phyloP scores from a whole-genome alignment of 2,888 invertebrate species.

The Trissolcus brochymenae region DNA sequence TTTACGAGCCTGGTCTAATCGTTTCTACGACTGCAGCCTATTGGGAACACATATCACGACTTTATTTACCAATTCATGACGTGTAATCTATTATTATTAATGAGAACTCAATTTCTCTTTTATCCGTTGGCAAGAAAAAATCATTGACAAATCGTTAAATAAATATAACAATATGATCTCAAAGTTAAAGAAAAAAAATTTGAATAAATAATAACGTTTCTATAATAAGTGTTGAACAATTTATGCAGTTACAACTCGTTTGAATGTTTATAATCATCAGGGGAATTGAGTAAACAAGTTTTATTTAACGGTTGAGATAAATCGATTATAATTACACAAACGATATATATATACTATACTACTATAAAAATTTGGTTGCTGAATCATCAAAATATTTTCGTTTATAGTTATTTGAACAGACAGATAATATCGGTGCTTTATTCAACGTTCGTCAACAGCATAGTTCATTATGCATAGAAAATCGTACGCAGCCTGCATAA shows the following conservation, averaged over 20 bases:
- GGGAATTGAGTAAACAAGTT: not conserved
- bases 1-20: constrained; percentile 55
- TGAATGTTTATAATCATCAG: not conserved
- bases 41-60: constrained; percentile 27
- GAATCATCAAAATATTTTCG: constrained; percentile 42
- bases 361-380: not conserved
- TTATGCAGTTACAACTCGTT: not conserved
- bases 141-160: not conserved
- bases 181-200: too few species aligned
- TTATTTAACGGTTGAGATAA: too few species aligned
- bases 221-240: not conserved
- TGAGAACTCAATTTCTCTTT: too few species aligned
- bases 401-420: constrained; percentile 51
- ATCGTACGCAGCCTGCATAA: constrained; percentile 76
- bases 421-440: constrained; percentile 67
- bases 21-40: constrained; percentile 42
- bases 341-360: not conserved
- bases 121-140: not conserved
- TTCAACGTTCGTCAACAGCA: constrained; percentile 71
- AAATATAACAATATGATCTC: too few species aligned
- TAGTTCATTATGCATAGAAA: constrained; percentile 75
- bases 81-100: constrained; percentile 1
- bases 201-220: too few species aligned
- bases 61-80: constrained; percentile 3
- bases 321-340: not conserved